Conservation (phyloP, 2,888 invertebrate species). For the Philonicus albiceps region DNA sequence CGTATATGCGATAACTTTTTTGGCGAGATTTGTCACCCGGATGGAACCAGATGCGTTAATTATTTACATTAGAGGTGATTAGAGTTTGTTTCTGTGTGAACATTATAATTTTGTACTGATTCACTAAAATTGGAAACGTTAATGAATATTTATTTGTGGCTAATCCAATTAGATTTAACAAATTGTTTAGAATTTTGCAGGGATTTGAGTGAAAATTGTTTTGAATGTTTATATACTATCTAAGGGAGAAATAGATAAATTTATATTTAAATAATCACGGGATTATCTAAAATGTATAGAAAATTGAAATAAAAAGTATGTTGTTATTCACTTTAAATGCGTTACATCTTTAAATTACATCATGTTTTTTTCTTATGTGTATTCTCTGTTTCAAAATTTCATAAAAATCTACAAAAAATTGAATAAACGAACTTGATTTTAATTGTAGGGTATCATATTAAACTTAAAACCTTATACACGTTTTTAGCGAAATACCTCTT, state of each 20-base stretch:
- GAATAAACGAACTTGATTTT: too few relatives aligned
- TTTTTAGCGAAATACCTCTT: too few relatives aligned
- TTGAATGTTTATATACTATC: not conserved
- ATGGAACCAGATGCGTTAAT: not conserved
- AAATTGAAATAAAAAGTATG: too few relatives aligned
- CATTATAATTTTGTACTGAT: not conserved
- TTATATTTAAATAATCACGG: not conserved
- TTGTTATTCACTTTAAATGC: too few relatives aligned
- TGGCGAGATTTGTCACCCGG: not conserved
- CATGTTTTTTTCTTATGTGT: too few relatives aligned
- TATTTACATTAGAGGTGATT: not conserved
- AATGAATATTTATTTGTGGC: not conserved
- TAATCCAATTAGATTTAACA: not conserved
- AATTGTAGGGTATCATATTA: too few relatives aligned
- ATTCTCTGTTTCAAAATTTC: too few relatives aligned
- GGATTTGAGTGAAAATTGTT: not conserved
- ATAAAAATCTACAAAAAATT: too few relatives aligned
- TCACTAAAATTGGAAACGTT: not conserved
- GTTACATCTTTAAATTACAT: too few relatives aligned
- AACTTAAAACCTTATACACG: too few relatives aligned
- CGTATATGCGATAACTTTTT: not conserved
- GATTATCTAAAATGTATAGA: not conserved
- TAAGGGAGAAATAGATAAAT: not conserved
- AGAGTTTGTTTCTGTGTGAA: not conserved
- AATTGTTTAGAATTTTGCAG: not conserved